Percentiles rank a stretch among this genome's conserved stretches.
phyloP scores from a whole-genome alignment of 2,113 vertebrate genomes.

The Rhabdomys dilectus region DNA sequence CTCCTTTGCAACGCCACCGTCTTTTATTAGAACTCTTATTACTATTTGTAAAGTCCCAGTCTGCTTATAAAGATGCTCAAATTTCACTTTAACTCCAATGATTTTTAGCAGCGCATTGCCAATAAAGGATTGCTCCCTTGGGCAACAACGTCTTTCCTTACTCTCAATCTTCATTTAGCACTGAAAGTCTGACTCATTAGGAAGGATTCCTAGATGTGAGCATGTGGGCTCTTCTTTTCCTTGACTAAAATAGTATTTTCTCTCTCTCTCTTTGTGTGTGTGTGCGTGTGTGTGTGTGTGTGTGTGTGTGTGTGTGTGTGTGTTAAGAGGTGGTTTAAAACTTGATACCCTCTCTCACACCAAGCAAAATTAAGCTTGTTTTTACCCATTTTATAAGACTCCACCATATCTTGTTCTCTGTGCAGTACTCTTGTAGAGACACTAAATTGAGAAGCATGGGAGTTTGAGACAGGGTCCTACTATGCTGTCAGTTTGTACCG shows the following conservation, averaged over 20 bases:
- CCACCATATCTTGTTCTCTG: not conserved
- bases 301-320: no score
- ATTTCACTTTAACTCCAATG: slow-evolving; percentile 49
- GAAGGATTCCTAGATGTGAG: not conserved
- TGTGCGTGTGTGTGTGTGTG: no score
- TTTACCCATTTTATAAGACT: not conserved
- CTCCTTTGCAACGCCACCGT: not conserved
- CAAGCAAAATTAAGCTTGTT: not conserved
- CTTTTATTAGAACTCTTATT: slow-evolving; percentile 32
- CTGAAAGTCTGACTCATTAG: not conserved
- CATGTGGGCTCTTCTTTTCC: not conserved
- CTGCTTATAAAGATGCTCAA: slow-evolving; percentile 27
- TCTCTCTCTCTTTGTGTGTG: not conserved
- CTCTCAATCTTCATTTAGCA: not conserved
- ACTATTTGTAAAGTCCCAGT: slow-evolving; percentile 29
- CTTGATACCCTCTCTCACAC: not conserved
- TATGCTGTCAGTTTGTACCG: no score
- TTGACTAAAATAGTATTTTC: not conserved
- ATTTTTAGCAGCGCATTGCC: slow-evolving; percentile 16
- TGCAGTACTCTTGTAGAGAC: not conserved
- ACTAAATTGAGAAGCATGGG: not conserved
- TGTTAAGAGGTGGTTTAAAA: not conserved
- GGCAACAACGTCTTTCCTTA: not conserved
- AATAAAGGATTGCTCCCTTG: not conserved
- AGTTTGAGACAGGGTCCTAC: not conserved